Conservation (phyloP, 2,797 vertebrate genomes). For the Ispidina picta region DNA sequence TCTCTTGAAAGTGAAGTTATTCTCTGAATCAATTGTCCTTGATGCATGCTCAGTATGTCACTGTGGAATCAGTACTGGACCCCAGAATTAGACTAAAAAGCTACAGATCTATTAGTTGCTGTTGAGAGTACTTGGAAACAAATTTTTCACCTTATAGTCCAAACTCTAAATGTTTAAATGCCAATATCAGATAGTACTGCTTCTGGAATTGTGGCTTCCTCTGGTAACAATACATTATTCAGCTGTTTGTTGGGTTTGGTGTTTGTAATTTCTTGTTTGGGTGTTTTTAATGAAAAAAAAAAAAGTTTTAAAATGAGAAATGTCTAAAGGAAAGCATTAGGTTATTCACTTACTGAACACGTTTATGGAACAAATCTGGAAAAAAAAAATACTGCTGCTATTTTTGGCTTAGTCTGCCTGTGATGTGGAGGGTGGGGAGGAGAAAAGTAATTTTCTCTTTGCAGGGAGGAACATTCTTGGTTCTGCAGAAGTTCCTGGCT, state of each 20-base stretch:
- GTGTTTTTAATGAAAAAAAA: too few species aligned
- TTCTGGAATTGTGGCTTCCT: neutral
- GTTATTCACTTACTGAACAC: neutral
- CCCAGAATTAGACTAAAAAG: neutral
- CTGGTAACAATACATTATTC: neutral
- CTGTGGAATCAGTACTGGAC: neutral
- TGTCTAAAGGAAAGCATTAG: neutral
- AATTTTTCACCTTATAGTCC: neutral
- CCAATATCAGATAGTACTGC: neutral
- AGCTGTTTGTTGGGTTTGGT: neutral
- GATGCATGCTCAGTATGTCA: neutral
- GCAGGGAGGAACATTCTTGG: neutral
- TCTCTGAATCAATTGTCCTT: neutral
- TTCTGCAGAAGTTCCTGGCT: neutral
- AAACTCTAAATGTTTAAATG: neutral
- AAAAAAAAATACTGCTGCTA: neutral
- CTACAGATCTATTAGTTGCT: neutral
- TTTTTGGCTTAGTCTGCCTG: neutral
- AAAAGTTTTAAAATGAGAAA: neutral
- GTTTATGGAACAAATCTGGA: neutral
- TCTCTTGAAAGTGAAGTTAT: neutral
- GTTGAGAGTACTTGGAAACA: neutral
- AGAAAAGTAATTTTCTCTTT: neutral
- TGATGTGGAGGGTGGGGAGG: neutral
- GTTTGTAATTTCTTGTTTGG: too few species aligned